Evolutionary conservation across 64 coral and sea anemone species (phyloP).

Genomic region (Montipora foliosa): DNA sequence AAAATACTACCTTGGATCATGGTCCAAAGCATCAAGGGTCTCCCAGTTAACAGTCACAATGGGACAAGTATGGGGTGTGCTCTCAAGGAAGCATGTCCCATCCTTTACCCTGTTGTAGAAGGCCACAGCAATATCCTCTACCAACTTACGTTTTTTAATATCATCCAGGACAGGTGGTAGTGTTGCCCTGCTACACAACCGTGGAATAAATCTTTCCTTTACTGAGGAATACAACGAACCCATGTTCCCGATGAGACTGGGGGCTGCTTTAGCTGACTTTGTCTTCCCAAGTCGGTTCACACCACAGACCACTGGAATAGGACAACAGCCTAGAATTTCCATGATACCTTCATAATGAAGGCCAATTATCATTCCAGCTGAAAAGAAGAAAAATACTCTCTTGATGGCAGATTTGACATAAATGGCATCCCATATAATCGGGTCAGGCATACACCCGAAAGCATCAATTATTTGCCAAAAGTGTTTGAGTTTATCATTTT

Average conservation of each 20-base stretch:
- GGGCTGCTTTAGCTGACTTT: conserved; percentile 22
- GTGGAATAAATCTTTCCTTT: not conserved
- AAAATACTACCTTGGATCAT: not conserved
- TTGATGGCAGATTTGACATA: no score
- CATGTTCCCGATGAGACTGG: conserved; percentile 27
- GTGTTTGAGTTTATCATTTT: no score
- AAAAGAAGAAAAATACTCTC: not conserved
- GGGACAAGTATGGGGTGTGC: not conserved
- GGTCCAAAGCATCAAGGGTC: not conserved
- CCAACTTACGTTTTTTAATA: not conserved
- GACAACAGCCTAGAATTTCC: not conserved
- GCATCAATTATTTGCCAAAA: not conserved
- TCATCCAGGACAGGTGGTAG: conserved; percentile 47
- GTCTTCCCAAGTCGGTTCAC: conserved; percentile 50
- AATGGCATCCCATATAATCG: not conserved
- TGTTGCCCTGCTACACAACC: not conserved
- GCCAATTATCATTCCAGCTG: not conserved
- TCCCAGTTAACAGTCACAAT: conserved; percentile 44
- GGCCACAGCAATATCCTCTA: conserved; percentile 12
- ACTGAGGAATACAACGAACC: not conserved
- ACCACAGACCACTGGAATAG: conserved; percentile 37
- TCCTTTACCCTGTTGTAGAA: conserved; percentile 44
- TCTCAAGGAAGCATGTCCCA: conserved; percentile 39
- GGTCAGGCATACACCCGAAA: not conserved
- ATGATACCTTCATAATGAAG: not conserved